phyloP scores from a whole-genome alignment of 2,797 vertebrate species.

The Epinephelus coioides region DNA sequence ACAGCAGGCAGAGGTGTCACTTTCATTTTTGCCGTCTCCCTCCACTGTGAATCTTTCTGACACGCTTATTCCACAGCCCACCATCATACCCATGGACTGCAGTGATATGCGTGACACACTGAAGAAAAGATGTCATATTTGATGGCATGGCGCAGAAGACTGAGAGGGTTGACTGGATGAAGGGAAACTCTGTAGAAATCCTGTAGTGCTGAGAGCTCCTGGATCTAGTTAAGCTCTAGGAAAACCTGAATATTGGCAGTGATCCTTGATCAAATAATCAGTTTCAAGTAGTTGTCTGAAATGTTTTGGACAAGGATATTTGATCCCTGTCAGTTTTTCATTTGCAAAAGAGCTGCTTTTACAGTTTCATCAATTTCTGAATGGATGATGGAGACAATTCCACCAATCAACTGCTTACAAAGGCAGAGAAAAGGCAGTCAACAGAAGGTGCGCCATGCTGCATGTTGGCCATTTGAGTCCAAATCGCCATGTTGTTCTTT shows the following conservation, averaged over 20 bases:
- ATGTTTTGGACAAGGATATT: background rate
- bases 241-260: constrained; percentile 5
- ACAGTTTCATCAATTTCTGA: background rate
- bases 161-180: constrained; percentile 16
- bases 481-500: background rate
- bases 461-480: background rate
- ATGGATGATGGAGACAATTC: background rate
- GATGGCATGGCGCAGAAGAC: constrained; percentile 23
- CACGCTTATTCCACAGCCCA: constrained; percentile 48
- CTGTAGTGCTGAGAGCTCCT: background rate
- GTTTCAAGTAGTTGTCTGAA: constrained; percentile 7
- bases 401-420: background rate
- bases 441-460: background rate
- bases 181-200: constrained; percentile 18
- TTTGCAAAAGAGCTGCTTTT: background rate
- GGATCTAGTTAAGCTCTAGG: constrained; percentile 6
- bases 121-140: constrained; percentile 51
- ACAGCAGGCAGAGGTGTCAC: constrained; percentile 71
- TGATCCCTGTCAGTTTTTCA: background rate
- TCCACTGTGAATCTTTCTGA: constrained; percentile 61
- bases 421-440: background rate
- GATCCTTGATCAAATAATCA: constrained; percentile 27
- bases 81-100: constrained; percentile 34
- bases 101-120: constrained; percentile 43
- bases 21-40: constrained; percentile 64